Evolutionary conservation across 2,113 vertebrate species (phyloP).

Genomic region (Mormoops blainvillei): DNA sequence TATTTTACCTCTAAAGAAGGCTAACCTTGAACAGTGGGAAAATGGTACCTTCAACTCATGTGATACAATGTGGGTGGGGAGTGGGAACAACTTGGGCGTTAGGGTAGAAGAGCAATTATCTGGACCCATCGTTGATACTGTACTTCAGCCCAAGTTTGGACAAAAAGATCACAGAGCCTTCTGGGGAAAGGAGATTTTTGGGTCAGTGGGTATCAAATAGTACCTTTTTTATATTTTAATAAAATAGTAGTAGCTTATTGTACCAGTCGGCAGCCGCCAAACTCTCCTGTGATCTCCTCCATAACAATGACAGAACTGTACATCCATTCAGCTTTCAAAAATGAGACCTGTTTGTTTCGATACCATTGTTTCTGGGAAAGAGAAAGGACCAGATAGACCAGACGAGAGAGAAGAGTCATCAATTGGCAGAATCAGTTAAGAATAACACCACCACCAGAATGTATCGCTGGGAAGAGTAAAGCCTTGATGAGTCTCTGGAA

Average conservation of each 20-base stretch:
- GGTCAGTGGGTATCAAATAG: neutral
- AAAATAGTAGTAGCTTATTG: neutral
- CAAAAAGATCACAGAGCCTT: neutral
- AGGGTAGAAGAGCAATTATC: neutral
- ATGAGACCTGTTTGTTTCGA: neutral
- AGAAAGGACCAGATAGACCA: neutral
- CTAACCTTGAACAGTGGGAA: neutral
- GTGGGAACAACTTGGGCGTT: neutral
- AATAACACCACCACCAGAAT: neutral
- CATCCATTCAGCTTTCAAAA: neutral
- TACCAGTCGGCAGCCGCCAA: neutral
- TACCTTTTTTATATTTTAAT: neutral
- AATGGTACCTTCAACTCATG: neutral
- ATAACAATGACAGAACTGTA: neutral
- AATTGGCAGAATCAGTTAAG: neutral
- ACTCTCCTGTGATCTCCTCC: neutral
- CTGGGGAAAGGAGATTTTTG: neutral
- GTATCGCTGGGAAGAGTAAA: neutral
- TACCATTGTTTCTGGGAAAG: constrained; percentile 21
- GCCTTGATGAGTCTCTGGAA: neutral
- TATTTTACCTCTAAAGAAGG: neutral
- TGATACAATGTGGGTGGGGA: neutral
- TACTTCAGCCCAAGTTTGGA: neutral
- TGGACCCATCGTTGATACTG: neutral
- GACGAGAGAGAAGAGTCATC: neutral